Conservation (phyloP, 2,888 invertebrate species). For the Notodromas monacha region DNA sequence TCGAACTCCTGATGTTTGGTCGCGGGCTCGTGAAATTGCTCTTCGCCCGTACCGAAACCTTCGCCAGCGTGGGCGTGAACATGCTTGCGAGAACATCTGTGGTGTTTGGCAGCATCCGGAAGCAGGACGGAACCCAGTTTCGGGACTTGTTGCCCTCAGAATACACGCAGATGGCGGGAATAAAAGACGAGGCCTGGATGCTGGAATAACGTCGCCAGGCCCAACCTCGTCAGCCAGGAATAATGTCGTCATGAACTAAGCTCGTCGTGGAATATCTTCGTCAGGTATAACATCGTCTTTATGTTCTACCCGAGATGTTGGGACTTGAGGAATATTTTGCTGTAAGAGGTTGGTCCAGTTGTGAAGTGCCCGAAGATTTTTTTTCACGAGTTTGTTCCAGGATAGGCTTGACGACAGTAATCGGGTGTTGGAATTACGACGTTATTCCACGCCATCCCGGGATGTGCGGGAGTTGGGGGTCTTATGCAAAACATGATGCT, state of each 20-base stretch:
- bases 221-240: no score
- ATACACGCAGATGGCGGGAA: slow-evolving; percentile 92
- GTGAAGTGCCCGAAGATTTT: no score
- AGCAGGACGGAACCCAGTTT: slow-evolving; percentile 53
- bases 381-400: no score
- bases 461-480: slow-evolving; percentile 35
- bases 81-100: slow-evolving; percentile 98
- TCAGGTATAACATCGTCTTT: slow-evolving; percentile 55
- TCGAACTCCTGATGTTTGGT: slow-evolving; percentile 87
- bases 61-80: slow-evolving; percentile 98
- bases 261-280: slow-evolving; percentile 81
- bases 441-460: no score
- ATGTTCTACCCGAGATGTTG: no score
- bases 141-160: slow-evolving; percentile 58
- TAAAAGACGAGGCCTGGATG: slow-evolving; percentile 67
- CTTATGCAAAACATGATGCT: slow-evolving; percentile 56
- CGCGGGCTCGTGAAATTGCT: slow-evolving; percentile 65
- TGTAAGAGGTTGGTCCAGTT: no score
- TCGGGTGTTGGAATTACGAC: no score
- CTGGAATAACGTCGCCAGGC: no score
- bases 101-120: slow-evolving; percentile 62
- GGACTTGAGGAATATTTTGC: no score
- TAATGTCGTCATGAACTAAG: no score
- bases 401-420: no score
- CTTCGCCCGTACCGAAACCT: slow-evolving; percentile 97